Conservation (phyloP, 1,140 invertebrate genomes). For the Oedothorax gibbosus region DNA sequence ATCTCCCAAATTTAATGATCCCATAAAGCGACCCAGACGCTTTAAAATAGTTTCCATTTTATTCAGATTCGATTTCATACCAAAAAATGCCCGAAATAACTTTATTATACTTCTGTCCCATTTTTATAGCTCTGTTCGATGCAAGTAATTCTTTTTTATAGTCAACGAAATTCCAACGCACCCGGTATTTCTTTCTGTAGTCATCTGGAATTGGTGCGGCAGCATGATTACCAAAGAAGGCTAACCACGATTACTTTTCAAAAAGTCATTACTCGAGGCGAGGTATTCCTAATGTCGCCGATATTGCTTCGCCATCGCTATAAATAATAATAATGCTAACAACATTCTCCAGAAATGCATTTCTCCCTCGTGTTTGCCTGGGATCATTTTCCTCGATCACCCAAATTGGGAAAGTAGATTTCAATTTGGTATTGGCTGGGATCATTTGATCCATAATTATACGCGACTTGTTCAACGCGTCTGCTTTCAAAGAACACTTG, state of each 20-base stretch:
- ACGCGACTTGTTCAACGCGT: slow-evolving; percentile 34
- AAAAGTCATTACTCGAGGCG: slow-evolving; percentile 35
- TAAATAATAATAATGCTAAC: slow-evolving; percentile 48
- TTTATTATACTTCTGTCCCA: neutral
- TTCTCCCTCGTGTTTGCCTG: slow-evolving; percentile 23
- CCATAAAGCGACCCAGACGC: too few relatives aligned
- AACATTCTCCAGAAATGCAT: slow-evolving; percentile 34
- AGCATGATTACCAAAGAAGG: slow-evolving; percentile 29
- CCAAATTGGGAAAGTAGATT: slow-evolving; percentile 20
- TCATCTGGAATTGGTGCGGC: neutral
- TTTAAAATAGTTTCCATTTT: too few relatives aligned
- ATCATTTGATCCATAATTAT: slow-evolving; percentile 59
- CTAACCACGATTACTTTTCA: slow-evolving; percentile 43
- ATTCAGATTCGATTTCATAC: too few relatives aligned
- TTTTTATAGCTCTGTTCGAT: neutral
- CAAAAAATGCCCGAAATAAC: too few relatives aligned
- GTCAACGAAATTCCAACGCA: neutral
- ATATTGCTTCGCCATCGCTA: slow-evolving; percentile 30
- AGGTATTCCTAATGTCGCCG: slow-evolving; percentile 35
- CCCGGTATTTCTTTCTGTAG: slow-evolving; percentile 19
- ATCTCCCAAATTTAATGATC: too few relatives aligned
- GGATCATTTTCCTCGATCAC: slow-evolving; percentile 14
- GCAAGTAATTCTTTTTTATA: neutral
- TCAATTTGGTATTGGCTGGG: slow-evolving; percentile 21
- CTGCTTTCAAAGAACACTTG: too few relatives aligned